phyloP scores from a whole-genome alignment of 2,113 vertebrate species.

The Python bivittatus region DNA sequence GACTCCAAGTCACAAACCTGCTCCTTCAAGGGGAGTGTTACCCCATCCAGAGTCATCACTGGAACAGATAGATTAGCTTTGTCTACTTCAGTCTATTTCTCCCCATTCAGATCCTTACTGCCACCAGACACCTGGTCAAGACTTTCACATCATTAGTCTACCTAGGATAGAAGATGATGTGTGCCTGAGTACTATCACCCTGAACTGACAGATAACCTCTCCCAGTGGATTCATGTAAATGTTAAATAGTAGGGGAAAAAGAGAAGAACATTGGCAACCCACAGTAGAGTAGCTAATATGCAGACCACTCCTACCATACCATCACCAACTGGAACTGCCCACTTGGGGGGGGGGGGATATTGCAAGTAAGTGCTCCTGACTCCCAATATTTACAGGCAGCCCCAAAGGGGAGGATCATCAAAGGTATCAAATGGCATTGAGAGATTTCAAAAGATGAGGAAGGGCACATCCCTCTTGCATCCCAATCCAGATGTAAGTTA shows the following conservation, averaged over 20 bases:
- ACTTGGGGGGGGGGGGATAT: too few relatives aligned
- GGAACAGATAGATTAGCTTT: neutral
- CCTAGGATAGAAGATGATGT: neutral
- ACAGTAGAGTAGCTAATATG: neutral
- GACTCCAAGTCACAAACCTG: neutral
- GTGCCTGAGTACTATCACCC: neutral
- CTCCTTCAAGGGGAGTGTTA: neutral
- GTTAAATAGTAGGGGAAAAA: neutral
- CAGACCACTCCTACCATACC: neutral
- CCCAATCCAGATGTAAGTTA: neutral
- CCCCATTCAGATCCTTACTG: neutral
- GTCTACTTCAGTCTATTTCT: neutral
- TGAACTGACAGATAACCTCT: neutral
- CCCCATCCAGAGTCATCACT: neutral
- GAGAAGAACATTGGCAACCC: neutral
- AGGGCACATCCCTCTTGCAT: neutral
- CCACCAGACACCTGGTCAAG: neutral
- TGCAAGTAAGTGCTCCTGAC: neutral
- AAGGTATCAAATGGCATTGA: neutral
- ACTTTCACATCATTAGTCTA: neutral
- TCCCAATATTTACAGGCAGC: neutral
- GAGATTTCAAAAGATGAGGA: neutral
- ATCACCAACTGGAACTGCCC: neutral
- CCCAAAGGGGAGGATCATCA: neutral
- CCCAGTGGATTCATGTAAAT: neutral